Evolutionary conservation across 2,113 vertebrate genomes (phyloP).

Genomic region (Sinocyclocheilus rhinocerous): DNA sequence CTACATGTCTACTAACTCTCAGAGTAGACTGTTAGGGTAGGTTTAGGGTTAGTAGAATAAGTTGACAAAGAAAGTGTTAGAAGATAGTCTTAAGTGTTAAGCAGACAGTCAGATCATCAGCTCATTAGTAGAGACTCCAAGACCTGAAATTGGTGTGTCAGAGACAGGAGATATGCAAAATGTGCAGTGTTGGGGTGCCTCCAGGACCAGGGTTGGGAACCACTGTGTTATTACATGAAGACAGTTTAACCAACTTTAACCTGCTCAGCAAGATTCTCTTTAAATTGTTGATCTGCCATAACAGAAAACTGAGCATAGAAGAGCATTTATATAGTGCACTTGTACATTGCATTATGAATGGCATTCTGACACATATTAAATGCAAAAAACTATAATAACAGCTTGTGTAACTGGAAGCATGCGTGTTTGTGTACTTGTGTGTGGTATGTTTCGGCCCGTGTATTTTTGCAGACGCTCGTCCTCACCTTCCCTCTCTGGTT

Average conservation of each 20-base stretch:
- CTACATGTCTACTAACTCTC: too few relatives aligned
- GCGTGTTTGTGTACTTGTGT: neutral
- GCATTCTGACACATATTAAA: neutral
- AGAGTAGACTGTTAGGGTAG: too few relatives aligned
- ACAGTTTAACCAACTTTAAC: neutral
- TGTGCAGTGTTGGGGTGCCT: too few relatives aligned
- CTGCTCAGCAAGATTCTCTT: neutral
- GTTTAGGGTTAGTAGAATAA: too few relatives aligned
- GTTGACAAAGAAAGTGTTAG: too few relatives aligned
- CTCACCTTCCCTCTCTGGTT: constrained; percentile 91
- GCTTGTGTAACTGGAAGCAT: neutral
- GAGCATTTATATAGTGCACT: neutral
- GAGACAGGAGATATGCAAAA: too few relatives aligned
- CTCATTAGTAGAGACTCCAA: too few relatives aligned
- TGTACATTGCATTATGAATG: neutral
- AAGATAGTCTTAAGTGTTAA: too few relatives aligned
- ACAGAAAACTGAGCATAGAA: neutral
- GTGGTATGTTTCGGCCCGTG: neutral
- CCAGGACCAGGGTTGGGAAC: too few relatives aligned
- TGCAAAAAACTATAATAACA: neutral
- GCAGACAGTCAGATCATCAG: too few relatives aligned
- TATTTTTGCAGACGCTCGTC: neutral
- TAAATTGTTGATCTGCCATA: neutral
- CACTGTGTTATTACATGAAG: too few relatives aligned
- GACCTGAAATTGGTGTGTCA: too few relatives aligned